Evolutionary conservation across 35 echinoderm and acorn worm species (phyloP).

Genomic region (Stichopus chloronotus): DNA sequence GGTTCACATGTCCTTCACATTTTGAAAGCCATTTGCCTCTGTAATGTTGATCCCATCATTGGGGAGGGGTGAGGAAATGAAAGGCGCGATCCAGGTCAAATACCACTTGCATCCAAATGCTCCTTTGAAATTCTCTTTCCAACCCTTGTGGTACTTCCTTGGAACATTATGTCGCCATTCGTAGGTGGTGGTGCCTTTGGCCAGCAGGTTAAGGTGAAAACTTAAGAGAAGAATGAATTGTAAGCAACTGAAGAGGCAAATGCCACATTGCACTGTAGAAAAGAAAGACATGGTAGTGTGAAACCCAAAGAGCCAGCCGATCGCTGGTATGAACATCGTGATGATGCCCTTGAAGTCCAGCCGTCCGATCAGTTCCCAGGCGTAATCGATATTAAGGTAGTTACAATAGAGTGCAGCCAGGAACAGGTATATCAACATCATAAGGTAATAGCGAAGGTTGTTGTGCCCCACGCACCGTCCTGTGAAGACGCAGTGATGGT

Average conservation of each 20-base stretch:
- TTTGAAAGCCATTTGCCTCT: slow-evolving; percentile 8
- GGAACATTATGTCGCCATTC: slow-evolving; percentile 68
- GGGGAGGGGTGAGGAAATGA: slow-evolving; percentile 81
- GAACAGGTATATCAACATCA: slow-evolving; percentile 75
- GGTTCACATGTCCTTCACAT: slow-evolving; percentile 64
- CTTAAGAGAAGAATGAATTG: slow-evolving; percentile 63
- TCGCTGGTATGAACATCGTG: slow-evolving; percentile 67
- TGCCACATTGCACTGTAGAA: slow-evolving; percentile 84
- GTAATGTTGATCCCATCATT: slow-evolving; percentile 84
- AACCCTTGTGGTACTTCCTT: slow-evolving; percentile 73
- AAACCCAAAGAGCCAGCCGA: slow-evolving; percentile 83
- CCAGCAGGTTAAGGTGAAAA: slow-evolving; percentile 64
- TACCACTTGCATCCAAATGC: slow-evolving; percentile 87
- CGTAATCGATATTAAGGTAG: slow-evolving; percentile 93
- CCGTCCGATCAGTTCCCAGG: slow-evolving; percentile 59
- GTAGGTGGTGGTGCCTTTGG: slow-evolving; percentile 77
- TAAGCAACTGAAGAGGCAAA: slow-evolving; percentile 69
- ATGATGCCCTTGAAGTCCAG: slow-evolving; percentile 66
- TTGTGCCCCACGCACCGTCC: slow-evolving; percentile 88
- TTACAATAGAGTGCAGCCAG: slow-evolving; percentile 84
- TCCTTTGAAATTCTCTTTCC: slow-evolving; percentile 69
- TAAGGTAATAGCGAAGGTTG: slow-evolving; percentile 89
- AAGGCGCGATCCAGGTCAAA: slow-evolving; percentile 83
- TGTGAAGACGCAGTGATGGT: slow-evolving; percentile 93
- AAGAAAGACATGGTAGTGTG: slow-evolving; percentile 81